A percentile compares a stretch with the other conserved stretches of the same genome.
These are phyloP conservation scores for Hyla sarda DNA, from an alignment of 2,113 vertebrate species.

Conservation along the genomic window DNA sequence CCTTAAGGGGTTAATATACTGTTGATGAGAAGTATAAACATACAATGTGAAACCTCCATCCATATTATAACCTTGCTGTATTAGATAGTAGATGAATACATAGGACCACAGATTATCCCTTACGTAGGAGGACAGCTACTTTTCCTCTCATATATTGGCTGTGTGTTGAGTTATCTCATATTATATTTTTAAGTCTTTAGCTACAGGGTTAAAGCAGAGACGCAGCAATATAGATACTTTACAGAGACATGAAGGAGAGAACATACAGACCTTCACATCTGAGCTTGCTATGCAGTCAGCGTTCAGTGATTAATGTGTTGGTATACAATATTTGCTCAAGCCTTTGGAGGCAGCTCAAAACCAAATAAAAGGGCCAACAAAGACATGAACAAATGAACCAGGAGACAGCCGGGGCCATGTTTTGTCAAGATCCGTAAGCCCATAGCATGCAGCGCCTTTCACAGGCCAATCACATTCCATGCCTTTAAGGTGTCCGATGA, in stretches of 20 bases:
- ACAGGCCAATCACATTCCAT: background rate
- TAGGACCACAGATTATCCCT: background rate
- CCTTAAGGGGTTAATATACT: too few relatives aligned
- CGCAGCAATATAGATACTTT: background rate
- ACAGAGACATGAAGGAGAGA: conserved; percentile 33
- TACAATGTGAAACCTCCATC: background rate
- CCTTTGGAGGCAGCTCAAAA: conserved; percentile 52
- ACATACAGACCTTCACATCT: conserved; percentile 49
- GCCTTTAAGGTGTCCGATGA: background rate
- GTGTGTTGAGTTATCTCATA: too few relatives aligned
- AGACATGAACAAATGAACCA: conserved; percentile 39
- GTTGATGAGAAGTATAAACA: conserved; percentile 24
- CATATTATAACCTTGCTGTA: background rate
- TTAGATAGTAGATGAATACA: background rate
- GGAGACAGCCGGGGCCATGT: conserved; percentile 3
- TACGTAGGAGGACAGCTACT: background rate
- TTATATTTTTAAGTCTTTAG: background rate
- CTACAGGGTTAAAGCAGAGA: conserved; percentile 2
- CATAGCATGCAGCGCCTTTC: background rate
- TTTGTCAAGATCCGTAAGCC: conserved; percentile 33
- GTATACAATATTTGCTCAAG: conserved; percentile 51
- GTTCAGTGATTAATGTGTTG: conserved; percentile 49
- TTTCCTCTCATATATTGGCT: too few relatives aligned
- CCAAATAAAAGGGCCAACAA: conserved; percentile 49
- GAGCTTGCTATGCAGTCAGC: conserved; percentile 37